Base-by-base conservation (phyloP, 1,140 invertebrate genomes). In the Macrobrachium nipponense region DNA sequence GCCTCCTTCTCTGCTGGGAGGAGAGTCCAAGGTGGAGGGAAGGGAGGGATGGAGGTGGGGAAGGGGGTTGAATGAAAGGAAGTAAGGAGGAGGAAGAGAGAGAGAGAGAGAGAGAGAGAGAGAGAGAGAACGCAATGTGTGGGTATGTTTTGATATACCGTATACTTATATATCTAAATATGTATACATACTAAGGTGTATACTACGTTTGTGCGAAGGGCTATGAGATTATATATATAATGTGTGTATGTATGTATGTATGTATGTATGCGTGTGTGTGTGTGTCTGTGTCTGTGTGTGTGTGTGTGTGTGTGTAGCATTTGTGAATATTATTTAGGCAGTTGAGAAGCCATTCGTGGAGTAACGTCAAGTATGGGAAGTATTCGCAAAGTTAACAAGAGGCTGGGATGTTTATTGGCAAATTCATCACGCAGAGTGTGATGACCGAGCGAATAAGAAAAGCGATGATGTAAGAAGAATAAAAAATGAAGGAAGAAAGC, bases 151-250 rank as follows among this genome's bases (percentile, higher is more conserved):
- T 11, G 44, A 77, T 59, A 77, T 77, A 59, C 27, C 14, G 51
- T 79, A 79, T 61, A 79, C 61, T 61, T 61, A 79, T 79, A 79
- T 79, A 62, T 79, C 60, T 61, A 27, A n/a, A 20, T 79, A 61
- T 62, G 62, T 79, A 79, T 79, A 79, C 61, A 79, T 36, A 79
- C 61, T 61, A 27, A 79, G 60, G 60, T 79, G 62, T 61, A 79
- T 79, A 78, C 60, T 79, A 78, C 60, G 60, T 78, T 59, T 78
- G 27, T 36, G 27, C 4, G 27, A 36, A 36, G 27, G 27, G 4
- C 27, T 36, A 36, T 36, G 4, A 78, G 60, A 79, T 79, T 66
- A 66, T 66, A 66, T 66, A 66, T 15, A 66, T 11, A 14, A n/a
- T 66, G 12, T 66, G 12, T 66, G 12, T 66, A 66, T 66, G 15